phyloP scores from a whole-genome alignment of 2,797 vertebrate species.

The Alcedo quadribrachys region DNA sequence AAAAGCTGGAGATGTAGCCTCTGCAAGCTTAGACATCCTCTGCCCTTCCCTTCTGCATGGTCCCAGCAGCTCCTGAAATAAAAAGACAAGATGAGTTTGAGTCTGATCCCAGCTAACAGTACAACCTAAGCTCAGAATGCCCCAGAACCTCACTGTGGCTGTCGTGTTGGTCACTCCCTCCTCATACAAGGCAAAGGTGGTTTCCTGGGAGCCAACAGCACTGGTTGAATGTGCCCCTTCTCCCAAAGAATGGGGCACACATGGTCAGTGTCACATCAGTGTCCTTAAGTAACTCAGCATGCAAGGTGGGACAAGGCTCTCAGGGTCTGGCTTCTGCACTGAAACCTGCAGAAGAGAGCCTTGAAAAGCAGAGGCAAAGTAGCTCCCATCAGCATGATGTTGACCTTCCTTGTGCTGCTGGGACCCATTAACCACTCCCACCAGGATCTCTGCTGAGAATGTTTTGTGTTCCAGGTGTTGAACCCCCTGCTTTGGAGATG shows the following conservation, averaged over 20 bases:
- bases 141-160: background rate
- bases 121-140: background rate
- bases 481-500: constrained; percentile 65
- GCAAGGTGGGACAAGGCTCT: background rate
- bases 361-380: background rate
- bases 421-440: background rate
- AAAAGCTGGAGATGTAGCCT: background rate
- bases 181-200: background rate
- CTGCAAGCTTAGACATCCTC: background rate
- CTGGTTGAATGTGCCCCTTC: background rate
- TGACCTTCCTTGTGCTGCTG: background rate
- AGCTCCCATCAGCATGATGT: background rate
- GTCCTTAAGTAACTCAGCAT: background rate
- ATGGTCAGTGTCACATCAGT: background rate
- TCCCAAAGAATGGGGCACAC: background rate
- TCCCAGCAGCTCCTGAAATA: background rate
- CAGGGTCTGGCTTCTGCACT: background rate
- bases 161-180: background rate
- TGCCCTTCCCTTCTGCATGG: background rate
- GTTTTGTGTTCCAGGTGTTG: constrained; percentile 75
- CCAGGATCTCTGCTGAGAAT: constrained; percentile 67
- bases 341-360: background rate
- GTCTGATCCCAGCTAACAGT: background rate
- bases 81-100: background rate
- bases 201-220: background rate